Percentiles rank a stretch among this genome's conserved stretches.
Conservation (phyloP, 2,888 invertebrate species). For the Cephalotes varians region DNA sequence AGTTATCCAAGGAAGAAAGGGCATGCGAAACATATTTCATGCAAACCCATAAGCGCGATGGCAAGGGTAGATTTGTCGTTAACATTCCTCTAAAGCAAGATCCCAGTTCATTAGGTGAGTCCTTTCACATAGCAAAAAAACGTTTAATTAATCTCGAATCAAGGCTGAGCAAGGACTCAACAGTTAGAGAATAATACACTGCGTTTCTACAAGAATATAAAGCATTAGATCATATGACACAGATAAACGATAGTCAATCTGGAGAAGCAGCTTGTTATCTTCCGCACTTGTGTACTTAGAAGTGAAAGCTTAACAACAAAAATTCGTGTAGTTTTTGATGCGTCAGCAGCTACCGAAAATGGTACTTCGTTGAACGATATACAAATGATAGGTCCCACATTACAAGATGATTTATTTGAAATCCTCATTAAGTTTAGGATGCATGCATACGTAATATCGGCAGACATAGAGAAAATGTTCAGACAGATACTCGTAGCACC, state of each 20-base stretch:
- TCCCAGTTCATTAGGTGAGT: background rate
- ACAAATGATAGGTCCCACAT: background rate
- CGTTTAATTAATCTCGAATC: background rate
- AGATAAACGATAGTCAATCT: background rate
- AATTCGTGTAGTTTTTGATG: too few relatives aligned
- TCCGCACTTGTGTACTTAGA: slow-evolving; percentile 2
- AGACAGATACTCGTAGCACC: background rate
- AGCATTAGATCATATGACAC: background rate
- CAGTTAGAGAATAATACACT: background rate
- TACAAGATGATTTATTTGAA: background rate
- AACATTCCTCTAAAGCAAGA: background rate
- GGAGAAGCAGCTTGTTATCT: background rate
- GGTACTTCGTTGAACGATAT: background rate
- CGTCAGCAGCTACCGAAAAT: background rate
- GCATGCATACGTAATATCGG: background rate
- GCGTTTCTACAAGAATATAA: background rate
- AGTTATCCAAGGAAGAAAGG: background rate
- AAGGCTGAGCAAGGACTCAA: background rate
- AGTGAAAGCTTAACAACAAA: background rate
- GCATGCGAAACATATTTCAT: background rate
- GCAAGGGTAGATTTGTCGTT: background rate
- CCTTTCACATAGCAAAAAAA: background rate
- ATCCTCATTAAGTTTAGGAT: background rate
- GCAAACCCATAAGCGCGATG: background rate
- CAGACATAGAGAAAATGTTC: background rate